Evolutionary conservation across 2,113 vertebrate genomes (phyloP).

Genomic region (Scomber colias): DNA sequence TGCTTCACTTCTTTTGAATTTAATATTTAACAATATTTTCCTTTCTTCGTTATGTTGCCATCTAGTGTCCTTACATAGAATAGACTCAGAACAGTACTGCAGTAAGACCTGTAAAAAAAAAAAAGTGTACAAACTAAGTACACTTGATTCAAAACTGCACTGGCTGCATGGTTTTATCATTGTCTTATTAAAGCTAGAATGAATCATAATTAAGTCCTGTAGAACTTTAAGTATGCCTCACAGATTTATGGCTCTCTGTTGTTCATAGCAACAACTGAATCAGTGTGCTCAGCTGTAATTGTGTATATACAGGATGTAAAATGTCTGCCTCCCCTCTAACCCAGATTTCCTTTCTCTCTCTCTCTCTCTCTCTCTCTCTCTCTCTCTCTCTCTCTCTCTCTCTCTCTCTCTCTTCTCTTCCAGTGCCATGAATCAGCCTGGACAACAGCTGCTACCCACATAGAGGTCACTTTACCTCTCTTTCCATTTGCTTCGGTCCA

Average conservation of each 20-base stretch:
- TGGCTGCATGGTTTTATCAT: too few species aligned
- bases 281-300: not conserved
- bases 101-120: too few species aligned
- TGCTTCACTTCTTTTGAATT: not conserved
- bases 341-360: not conserved
- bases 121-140: too few species aligned
- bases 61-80: too few species aligned
- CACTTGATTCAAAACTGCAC: too few species aligned
- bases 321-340: constrained; percentile 11
- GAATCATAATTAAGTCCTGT: not conserved
- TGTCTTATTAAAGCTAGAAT: not conserved
- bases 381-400: too few species aligned
- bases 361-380: too few species aligned
- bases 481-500: constrained; percentile 80
- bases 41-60: too few species aligned
- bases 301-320: not conserved
- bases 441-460: constrained; percentile 86
- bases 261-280: not conserved
- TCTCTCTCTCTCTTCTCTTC: constrained; percentile 8
- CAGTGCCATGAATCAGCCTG: constrained; percentile 90
- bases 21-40: too few species aligned
- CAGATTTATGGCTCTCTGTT: not conserved
- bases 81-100: too few species aligned
- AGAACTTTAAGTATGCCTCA: not conserved
- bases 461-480: constrained; percentile 86